Base-by-base conservation (phyloP, 2,888 invertebrate genomes). In the Papilio protenor region DNA sequence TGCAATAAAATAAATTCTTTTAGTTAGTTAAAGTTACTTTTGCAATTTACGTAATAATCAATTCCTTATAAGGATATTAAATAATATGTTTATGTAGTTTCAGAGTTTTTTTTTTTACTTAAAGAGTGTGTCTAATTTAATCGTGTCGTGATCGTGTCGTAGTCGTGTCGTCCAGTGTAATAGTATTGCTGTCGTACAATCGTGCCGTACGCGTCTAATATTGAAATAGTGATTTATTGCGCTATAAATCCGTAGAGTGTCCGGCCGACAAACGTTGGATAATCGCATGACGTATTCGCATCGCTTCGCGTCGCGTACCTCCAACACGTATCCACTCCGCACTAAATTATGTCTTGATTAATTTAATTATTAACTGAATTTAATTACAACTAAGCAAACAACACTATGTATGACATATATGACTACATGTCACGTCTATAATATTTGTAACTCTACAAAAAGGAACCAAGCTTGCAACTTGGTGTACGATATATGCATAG, bases 221-320 rank as follows among this genome's bases (percentile, higher is more conserved):
- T 91, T 91, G 91, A 90, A 90, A 90, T 89, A 85, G 90, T 91
- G 91, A 91, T 91, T 88, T 91, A 91, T 87, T 83, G 80, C 84
- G 84, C 87, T 86, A 90, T 92, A 92, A 92, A 94, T 92, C 90
- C 90, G 91, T 88, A 88, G 82, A 88, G 85, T 89, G 91, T 90
- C 90, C 86, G 82, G 85, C 87, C 88, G 89, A 90, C 91, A 87
- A 89, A 87, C 89, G 90, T 86, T 85, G 92, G 94, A 93, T 93
- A 92, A 89, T 89, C 88, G 86, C 84, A 89, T 91, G 91, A 91
- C 91, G 85, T 80, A 86, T 78, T 72, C 78, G 72, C 70, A 21
- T 14, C 69, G 84, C 70, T 75, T 81, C 79, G 82, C 78, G 77
- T 74, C 74, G 75, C 72, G 69, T 14, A 57, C 49, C 69, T 55